Base-by-base conservation (phyloP, 2,113 vertebrate species). In the Herpailurus yagouaroundi region DNA sequence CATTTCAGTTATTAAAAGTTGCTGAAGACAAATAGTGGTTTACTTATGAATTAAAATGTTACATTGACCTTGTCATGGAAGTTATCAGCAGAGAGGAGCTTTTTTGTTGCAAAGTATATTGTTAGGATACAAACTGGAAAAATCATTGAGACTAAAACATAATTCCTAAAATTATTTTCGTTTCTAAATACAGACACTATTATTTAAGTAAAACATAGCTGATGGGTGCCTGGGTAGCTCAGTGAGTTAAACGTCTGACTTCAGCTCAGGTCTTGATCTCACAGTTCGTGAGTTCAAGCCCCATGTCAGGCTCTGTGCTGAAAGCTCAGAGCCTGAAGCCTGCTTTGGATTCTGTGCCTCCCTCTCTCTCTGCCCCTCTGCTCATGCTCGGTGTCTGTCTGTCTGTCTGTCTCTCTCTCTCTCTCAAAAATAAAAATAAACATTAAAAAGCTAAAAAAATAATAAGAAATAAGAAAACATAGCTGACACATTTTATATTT, bases 11-110 rank as follows among this genome's bases (percentile, higher is more conserved):
- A 45, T 21, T 19, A 74, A 50, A 97, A 94, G 18, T 73, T 86
- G 89, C 66, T 95, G 60, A 95, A 38, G 33, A 86, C 16, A 80
- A n/a, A 91, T 0, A 57, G 27, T 36, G 1, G 18, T 52, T 89
- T 71, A 52, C 5, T 92, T 69, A 74, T 33, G 5, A 89, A 50
- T 94, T 97, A 60, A 94, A 94, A 77, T 79, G 25, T 48, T 90
- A 71, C 15, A 7, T 45, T 91, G 31, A 80, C 48, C 4, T 93
- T 60, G 52, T 68, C 16, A 27, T 64, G 7, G 25, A 95, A 94
- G 23, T 66, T 92, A 83, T 87, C 45, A 69, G 4, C 11, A 94
- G 7, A 92, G 89, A 92, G 1, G 9, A 90, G 4, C 0, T 73
- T 73, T 89, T 10, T 66, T 89, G 23, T 68, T 68, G 66, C 14